Evolutionary conservation across 35 echinoderm and acorn worm genomes (phyloP).

Genomic region (Chiridota heheva): DNA sequence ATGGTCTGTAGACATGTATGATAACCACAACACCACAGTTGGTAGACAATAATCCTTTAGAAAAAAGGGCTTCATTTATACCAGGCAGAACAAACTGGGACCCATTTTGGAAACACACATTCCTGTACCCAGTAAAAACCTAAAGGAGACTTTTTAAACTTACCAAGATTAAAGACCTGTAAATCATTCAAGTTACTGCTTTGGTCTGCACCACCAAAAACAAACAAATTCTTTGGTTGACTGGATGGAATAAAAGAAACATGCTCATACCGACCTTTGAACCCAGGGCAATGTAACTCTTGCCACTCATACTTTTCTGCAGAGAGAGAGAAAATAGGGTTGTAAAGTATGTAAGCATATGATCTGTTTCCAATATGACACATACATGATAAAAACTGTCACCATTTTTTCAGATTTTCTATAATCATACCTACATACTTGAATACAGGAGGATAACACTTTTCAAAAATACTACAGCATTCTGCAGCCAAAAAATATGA

Average conservation of each 20-base stretch:
- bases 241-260: slow-evolving; percentile 46
- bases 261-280: slow-evolving; percentile 84
- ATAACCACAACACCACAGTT: too few relatives aligned
- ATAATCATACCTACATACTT: background rate
- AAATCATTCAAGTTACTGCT: slow-evolving; percentile 73
- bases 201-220: slow-evolving; percentile 90
- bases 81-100: too few relatives aligned
- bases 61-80: too few relatives aligned
- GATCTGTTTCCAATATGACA: background rate
- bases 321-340: slow-evolving; percentile 2
- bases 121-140: too few relatives aligned
- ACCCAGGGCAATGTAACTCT: slow-evolving; percentile 58
- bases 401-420: background rate
- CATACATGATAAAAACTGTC: background rate
- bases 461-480: background rate
- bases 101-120: too few relatives aligned
- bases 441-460: background rate
- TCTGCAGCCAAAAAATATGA: too few relatives aligned
- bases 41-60: too few relatives aligned
- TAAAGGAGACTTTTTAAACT: too few relatives aligned
- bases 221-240: slow-evolving; percentile 51
- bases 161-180: slow-evolving; percentile 81
- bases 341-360: background rate
- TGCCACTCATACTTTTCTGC: slow-evolving; percentile 88
- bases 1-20: too few relatives aligned